These are phyloP conservation scores for Linurgus olivaceus DNA, from an alignment of 2,797 vertebrate species.

Conservation along the genomic window DNA sequence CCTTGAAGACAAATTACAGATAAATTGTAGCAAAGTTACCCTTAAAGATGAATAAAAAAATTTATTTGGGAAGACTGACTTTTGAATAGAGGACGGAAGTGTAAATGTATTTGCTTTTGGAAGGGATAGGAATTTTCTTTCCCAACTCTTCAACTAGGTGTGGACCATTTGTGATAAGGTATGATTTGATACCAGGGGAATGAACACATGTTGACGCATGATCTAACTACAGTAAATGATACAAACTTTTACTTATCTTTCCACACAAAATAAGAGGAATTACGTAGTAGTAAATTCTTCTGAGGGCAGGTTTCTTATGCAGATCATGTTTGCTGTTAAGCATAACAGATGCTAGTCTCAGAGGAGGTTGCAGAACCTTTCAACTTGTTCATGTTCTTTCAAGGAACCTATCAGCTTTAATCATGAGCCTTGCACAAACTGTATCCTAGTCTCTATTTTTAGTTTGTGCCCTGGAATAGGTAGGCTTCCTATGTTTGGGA, in stretches of 20 bases:
- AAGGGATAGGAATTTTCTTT: background rate
- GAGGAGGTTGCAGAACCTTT: background rate
- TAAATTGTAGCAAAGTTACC: background rate
- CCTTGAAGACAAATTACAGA: background rate
- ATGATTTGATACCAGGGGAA: background rate
- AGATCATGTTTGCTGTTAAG: background rate
- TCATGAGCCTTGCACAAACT: background rate
- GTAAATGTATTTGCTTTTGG: background rate
- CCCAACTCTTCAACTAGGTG: accelerated
- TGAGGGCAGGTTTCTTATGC: background rate
- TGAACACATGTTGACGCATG: background rate
- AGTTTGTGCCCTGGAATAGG: background rate
- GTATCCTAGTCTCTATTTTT: constrained; percentile 4
- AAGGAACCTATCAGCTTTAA: background rate
- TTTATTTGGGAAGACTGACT: background rate
- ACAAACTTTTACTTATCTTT: background rate
- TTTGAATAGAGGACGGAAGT: background rate
- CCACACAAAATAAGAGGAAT: background rate
- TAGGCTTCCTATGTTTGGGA: background rate
- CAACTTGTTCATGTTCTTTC: background rate
- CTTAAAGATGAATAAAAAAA: background rate
- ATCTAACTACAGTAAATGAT: background rate
- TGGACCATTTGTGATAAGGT: background rate
- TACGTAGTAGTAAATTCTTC: background rate
- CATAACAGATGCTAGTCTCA: background rate